Conservation (phyloP, 2,888 invertebrate genomes). For the Tenthredo scrophulariae region DNA sequence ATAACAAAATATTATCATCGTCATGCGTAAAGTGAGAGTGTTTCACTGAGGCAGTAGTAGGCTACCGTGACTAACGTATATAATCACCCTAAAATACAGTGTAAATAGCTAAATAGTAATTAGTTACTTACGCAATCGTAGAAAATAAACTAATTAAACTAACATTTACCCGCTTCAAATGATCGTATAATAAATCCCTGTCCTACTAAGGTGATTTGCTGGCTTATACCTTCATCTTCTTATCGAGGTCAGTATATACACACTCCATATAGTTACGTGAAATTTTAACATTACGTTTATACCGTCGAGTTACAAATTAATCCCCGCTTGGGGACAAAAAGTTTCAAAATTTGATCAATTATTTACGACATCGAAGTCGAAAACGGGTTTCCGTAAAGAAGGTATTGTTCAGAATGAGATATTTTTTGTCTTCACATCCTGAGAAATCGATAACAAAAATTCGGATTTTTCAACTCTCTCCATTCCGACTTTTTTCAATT, state of each 20-base stretch:
- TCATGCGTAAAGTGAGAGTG: not conserved
- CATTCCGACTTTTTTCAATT: no score
- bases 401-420: no score
- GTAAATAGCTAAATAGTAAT: not conserved
- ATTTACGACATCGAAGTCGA: no score
- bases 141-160: not conserved
- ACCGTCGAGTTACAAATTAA: not conserved
- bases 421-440: no score
- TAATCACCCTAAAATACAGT: not conserved
- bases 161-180: conserved; percentile 1
- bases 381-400: no score
- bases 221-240: not conserved
- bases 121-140: conserved; percentile 5
- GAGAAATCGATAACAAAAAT: no score
- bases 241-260: conserved; percentile 13
- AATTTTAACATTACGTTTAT: not conserved
- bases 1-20: not conserved
- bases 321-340: no score
- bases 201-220: conserved; percentile 10
- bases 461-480: no score
- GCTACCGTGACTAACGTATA: not conserved
- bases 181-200: conserved; percentile 12
- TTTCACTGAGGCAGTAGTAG: not conserved
- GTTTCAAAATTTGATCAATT: no score
- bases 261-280: not conserved